Percentiles rank a stretch among this genome's conserved stretches.
These are phyloP conservation scores for Mythimna ferrago DNA, from an alignment of 2,888 invertebrate genomes.

Conservation along the genomic window DNA sequence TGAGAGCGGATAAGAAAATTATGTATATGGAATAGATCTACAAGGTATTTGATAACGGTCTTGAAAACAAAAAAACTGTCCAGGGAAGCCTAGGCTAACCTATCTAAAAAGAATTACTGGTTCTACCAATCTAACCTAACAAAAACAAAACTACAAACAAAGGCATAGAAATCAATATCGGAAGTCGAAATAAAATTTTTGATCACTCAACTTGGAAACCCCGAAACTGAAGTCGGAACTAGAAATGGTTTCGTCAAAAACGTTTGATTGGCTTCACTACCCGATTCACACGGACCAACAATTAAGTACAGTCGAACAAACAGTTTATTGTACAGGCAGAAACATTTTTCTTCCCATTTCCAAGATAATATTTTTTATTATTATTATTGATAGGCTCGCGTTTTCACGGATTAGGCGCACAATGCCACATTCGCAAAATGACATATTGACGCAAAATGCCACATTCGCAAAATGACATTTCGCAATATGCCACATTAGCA, in stretches of 20 bases:
- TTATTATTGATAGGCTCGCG: no score
- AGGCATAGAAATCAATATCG: background rate
- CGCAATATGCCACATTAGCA: no score
- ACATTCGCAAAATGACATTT: no score
- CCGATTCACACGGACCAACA: slow-evolving; percentile 39
- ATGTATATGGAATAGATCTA: no score
- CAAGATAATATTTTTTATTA: no score
- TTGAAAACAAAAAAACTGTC: background rate
- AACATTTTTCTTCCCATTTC: background rate
- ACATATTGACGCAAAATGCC: no score
- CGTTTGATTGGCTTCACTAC: slow-evolving; percentile 50
- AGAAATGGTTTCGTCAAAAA: slow-evolving; percentile 41
- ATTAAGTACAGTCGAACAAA: slow-evolving; percentile 26
- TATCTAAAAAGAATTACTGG: background rate
- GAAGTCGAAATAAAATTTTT: background rate
- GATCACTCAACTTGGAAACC: slow-evolving; percentile 6
- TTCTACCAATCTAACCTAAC: background rate
- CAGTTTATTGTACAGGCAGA: background rate
- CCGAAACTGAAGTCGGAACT: slow-evolving; percentile 22
- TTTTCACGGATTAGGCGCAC: no score
- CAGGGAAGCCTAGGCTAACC: background rate
- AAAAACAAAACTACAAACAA: background rate
- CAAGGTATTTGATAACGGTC: no score
- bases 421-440: no score
- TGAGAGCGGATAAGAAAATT: no score